Evolutionary conservation across 2,113 vertebrate genomes (phyloP).

Genomic region (Uria aalge): DNA sequence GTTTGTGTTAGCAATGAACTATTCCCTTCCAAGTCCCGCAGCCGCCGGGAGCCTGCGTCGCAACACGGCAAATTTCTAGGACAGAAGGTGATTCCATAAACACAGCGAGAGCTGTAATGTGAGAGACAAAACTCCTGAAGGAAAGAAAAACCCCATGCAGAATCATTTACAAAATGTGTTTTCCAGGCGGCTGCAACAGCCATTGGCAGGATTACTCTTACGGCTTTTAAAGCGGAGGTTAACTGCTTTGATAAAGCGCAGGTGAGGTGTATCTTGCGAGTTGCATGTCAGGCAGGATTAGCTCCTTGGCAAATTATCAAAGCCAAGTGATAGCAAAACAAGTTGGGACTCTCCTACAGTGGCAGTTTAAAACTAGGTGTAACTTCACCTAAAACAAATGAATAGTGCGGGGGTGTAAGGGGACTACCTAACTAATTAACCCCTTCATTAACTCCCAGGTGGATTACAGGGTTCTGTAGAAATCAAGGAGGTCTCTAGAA

Average conservation of each 20-base stretch:
- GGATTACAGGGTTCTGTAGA: neutral
- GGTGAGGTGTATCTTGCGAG: constrained; percentile 25
- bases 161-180: constrained; percentile 13
- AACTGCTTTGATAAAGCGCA: constrained; percentile 46
- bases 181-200: neutral
- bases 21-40: neutral
- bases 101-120: neutral
- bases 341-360: constrained; percentile 62
- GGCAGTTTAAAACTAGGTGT: constrained; percentile 55
- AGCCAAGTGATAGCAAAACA: constrained; percentile 69
- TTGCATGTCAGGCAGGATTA: constrained; percentile 39
- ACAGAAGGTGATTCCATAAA: constrained; percentile 50
- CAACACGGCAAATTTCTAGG: neutral
- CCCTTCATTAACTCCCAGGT: neutral
- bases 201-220: neutral
- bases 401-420: neutral
- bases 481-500: neutral
- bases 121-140: neutral
- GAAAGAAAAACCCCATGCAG: neutral
- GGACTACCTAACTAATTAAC: constrained; percentile 1
- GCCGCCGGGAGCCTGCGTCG: neutral
- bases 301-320: constrained; percentile 66
- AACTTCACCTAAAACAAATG: constrained; percentile 50
- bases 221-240: neutral
- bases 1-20: neutral